Conservation (phyloP, 2,797 vertebrate species). For the Aulostomus chinensis region DNA sequence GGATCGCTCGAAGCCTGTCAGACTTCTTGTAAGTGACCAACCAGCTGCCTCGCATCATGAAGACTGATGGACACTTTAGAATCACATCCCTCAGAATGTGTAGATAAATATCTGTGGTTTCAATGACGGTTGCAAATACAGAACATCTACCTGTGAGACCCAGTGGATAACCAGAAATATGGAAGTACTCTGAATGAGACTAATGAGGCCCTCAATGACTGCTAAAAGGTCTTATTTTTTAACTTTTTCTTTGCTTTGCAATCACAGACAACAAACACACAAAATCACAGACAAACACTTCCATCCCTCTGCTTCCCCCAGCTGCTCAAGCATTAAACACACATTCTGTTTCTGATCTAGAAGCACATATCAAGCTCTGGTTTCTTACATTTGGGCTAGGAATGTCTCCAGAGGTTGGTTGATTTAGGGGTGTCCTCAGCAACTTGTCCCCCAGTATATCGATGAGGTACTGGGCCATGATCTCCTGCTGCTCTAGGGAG, state of each 20-base stretch:
- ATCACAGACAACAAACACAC: conserved; percentile 15
- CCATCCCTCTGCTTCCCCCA: conserved; percentile 4
- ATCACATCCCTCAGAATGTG: too few relatives aligned
- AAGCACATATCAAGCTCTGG: background rate
- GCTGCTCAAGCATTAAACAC: conserved; percentile 15
- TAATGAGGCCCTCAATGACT: conserved; percentile 50
- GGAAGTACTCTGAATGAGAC: too few relatives aligned
- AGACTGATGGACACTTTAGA: too few relatives aligned
- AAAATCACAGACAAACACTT: conserved; percentile 13
- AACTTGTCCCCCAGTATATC: conserved; percentile 81
- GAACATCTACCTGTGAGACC: too few relatives aligned
- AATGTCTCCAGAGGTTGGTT: conserved; percentile 49
- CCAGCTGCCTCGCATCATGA: too few relatives aligned
- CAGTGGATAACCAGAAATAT: too few relatives aligned
- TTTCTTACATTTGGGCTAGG: conserved; percentile 89
- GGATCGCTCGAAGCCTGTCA: too few relatives aligned
- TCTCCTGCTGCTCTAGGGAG: conserved; percentile 82
- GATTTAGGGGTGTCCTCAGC: conserved; percentile 70
- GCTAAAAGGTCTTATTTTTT: conserved; percentile 26
- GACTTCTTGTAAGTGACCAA: too few relatives aligned
- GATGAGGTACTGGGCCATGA: conserved; percentile 81
- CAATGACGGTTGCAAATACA: conserved; percentile 25
- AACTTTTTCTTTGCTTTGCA: conserved; percentile 33
- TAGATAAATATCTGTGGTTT: too few relatives aligned
- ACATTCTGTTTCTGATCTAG: conserved; percentile 15